A percentile compares a stretch with the other conserved stretches of the same genome.
Conservation (phyloP, 1,140 invertebrate species). For the Drosophila fuyamai region DNA sequence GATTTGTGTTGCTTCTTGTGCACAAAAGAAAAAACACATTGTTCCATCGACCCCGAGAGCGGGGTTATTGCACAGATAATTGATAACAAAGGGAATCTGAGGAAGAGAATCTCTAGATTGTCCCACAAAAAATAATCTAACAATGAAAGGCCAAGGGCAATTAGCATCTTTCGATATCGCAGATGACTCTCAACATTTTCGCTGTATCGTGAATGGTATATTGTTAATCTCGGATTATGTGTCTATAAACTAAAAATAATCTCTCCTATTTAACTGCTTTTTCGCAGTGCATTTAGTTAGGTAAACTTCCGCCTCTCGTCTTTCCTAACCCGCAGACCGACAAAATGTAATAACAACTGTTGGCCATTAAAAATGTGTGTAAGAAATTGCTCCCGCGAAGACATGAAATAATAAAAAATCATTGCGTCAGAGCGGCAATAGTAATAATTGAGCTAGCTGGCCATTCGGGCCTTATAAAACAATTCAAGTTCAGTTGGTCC, state of each 20-base stretch:
- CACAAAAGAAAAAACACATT: conserved; percentile 1
- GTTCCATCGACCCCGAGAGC: conserved; percentile 12
- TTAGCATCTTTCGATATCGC: conserved; percentile 46
- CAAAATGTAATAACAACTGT: conserved; percentile 17
- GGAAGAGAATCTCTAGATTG: conserved; percentile 5
- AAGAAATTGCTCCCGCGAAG: conserved; percentile 27
- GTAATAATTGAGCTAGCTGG: conserved; percentile 39
- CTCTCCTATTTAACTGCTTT: conserved; percentile 1
- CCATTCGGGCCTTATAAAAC: conserved; percentile 31
- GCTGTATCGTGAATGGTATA: conserved; percentile 4
- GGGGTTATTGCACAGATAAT: conserved; percentile 20
- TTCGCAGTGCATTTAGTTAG: conserved; percentile 17
- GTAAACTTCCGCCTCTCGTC: conserved; percentile 27
- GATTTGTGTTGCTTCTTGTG: neutral
- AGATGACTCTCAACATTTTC: conserved; percentile 20
- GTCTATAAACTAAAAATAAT: neutral
- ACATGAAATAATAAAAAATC: conserved; percentile 46
- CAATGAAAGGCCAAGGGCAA: conserved; percentile 50
- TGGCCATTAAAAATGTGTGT: conserved; percentile 26
- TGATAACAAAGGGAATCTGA: conserved; percentile 7
- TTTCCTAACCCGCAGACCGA: conserved; percentile 33
- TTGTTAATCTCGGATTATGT: neutral
- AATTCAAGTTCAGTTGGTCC: conserved; percentile 72
- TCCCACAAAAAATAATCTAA: neutral
- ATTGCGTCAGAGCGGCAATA: conserved; percentile 62